Evolutionary conservation across 2,797 vertebrate species (phyloP).

Genomic region (Chiloscyllium punctatum): DNA sequence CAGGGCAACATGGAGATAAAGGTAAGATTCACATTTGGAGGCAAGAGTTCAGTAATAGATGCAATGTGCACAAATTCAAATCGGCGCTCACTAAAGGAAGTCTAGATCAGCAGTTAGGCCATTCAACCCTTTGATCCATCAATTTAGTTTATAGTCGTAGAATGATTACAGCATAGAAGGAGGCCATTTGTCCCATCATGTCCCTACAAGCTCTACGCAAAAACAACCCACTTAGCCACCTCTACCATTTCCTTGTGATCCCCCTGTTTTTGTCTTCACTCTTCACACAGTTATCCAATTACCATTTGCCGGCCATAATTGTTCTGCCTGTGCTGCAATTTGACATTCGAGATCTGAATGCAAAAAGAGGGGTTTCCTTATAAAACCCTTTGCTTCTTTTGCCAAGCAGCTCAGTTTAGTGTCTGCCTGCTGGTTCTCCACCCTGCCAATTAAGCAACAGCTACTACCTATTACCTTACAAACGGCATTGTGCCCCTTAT

Average conservation of each 20-base stretch:
- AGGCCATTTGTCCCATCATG: neutral
- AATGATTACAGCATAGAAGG: neutral
- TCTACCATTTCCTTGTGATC: neutral
- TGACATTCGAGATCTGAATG: neutral
- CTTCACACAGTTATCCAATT: neutral
- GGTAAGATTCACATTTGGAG: neutral
- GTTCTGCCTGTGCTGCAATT: neutral
- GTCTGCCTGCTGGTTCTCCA: neutral
- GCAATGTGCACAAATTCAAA: neutral
- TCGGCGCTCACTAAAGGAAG: neutral
- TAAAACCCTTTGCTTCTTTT: neutral
- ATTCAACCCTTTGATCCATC: neutral
- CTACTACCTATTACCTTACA: too few species aligned
- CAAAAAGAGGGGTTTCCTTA: rapidly evolving
- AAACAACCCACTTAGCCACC: neutral
- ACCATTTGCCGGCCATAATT: too few species aligned
- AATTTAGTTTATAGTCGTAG: neutral
- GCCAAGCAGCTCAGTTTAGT: neutral
- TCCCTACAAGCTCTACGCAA: neutral
- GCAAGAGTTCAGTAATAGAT: neutral
- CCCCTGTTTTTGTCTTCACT: neutral
- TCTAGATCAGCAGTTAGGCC: neutral
- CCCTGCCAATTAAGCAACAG: too few species aligned
- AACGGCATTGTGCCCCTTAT: too few species aligned
- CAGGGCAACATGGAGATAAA: neutral